Evolutionary conservation across 2,113 vertebrate genomes (phyloP), one percentile per base, ranked within the genome.

Genomic region (Egretta garzetta): DNA sequence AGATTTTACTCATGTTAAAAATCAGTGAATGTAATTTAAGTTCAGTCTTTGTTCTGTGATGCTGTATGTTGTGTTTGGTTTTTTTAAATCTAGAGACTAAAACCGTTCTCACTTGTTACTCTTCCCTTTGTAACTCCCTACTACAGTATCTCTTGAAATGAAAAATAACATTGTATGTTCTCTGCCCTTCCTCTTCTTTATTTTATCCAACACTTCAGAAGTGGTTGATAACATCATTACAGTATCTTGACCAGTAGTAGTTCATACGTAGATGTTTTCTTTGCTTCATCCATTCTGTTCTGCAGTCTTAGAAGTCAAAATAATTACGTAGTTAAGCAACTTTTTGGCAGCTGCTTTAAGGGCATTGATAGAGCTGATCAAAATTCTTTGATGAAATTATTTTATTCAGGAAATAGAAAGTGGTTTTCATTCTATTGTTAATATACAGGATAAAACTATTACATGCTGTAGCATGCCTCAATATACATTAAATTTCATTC

Each of bases 311-410:
- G 70, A 90, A 94, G 43, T 86, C 14, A 95, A 82, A 96, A 79
- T 60, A 80, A 88, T 88, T 50, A 73, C 6, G 16, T 70, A 63
- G 86, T 66, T 92, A 76, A 90, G 43, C 56, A 71, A 73, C 32
- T 95, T 91, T 94, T 84, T 70, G 52, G 70, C 83, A 96, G 58
- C 50, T 92, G 55, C 47, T 76, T 75, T 75, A 88, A 81, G 50
- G 66, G 60, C 28, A 39, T 58, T 37, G 68, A 60, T 49, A 91
- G 67, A 70, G 75, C 39, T 74, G 53, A 91, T 63, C 35, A 79
- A 73, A 96, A 77, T 68, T 64, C 45, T 64, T 86, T 68, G 35
- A 88, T 74, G 35, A 88, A 90, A 86, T 79, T 7, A 58, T 87
- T 93, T 88, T 43, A 64, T 32, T 77, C 18, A 75, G 39, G 70